Percentiles rank a stretch among this genome's conserved stretches.
Evolutionary conservation across 2,797 vertebrate genomes (phyloP).

Genomic region (Poecile montanus): DNA sequence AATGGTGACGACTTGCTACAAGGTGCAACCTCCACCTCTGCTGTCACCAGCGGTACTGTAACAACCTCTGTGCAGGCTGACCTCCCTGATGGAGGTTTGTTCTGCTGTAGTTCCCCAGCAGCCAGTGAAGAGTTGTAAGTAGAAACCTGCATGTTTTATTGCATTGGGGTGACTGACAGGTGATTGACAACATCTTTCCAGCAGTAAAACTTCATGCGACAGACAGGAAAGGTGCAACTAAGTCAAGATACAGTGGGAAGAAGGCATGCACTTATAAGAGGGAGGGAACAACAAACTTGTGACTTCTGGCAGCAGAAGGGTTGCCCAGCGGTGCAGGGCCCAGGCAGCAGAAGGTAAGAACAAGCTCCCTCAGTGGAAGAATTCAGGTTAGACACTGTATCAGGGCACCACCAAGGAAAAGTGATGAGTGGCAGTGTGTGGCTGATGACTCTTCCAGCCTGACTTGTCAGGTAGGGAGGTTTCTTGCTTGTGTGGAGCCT

Average conservation of each 20-base stretch:
- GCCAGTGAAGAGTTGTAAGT: neutral
- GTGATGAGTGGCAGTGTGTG: neutral
- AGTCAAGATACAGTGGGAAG: neutral
- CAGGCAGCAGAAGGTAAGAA: neutral
- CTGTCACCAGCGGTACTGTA: neutral
- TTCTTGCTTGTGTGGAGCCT: neutral
- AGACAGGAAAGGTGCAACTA: neutral
- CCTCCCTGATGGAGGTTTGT: neutral
- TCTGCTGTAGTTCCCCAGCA: neutral
- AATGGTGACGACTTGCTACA: neutral
- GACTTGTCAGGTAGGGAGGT: neutral
- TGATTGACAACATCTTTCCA: neutral
- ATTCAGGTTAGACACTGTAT: neutral
- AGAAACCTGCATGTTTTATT: neutral
- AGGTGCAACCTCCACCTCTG: neutral
- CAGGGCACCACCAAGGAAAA: neutral
- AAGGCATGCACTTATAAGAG: neutral
- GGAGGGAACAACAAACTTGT: neutral
- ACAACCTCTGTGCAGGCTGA: neutral
- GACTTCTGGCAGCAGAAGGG: neutral
- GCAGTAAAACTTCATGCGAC: neutral
- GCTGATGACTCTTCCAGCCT: neutral
- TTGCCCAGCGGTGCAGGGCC: neutral
- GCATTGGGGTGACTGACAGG: neutral
- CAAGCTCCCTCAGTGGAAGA: neutral